Conservation (phyloP, 2,797 vertebrate genomes). For the Epinephelus coioides region DNA sequence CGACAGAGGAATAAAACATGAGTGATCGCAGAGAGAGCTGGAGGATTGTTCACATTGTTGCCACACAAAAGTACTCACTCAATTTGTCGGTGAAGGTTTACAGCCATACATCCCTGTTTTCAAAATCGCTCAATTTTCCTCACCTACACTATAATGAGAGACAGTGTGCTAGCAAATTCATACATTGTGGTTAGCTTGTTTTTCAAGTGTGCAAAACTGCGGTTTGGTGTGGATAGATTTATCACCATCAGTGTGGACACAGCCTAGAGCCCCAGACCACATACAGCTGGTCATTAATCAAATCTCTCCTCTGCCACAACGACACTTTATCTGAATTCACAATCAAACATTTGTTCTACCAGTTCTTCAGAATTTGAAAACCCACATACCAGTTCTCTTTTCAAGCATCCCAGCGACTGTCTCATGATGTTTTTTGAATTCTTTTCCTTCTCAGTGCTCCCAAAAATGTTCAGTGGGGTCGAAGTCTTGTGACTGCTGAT, state of each 20-base stretch:
- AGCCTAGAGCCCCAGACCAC: conserved; percentile 28
- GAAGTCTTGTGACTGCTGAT: conserved; percentile 72
- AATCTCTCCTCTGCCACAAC: conserved; percentile 15
- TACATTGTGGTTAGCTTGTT: neutral
- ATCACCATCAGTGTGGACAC: conserved; percentile 18
- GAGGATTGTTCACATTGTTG: neutral
- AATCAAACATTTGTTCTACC: neutral
- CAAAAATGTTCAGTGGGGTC: conserved; percentile 48
- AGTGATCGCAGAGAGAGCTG: neutral
- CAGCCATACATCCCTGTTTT: neutral
- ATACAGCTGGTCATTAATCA: conserved; percentile 34
- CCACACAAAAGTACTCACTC: neutral
- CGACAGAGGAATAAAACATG: neutral
- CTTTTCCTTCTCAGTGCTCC: conserved; percentile 40
- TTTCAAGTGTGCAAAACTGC: neutral
- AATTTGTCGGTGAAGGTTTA: neutral
- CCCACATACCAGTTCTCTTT: conserved; percentile 51
- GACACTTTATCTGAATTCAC: conserved; percentile 8
- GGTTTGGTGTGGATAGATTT: conserved; percentile 13
- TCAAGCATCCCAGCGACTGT: conserved; percentile 42
- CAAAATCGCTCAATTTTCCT: neutral
- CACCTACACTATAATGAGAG: neutral
- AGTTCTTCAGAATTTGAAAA: conserved; percentile 3
- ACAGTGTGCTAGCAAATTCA: neutral
- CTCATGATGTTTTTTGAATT: conserved; percentile 66